Base-by-base conservation (phyloP, 92 coral and sea anemone genomes). In the Epizoanthus fatuus region DNA sequence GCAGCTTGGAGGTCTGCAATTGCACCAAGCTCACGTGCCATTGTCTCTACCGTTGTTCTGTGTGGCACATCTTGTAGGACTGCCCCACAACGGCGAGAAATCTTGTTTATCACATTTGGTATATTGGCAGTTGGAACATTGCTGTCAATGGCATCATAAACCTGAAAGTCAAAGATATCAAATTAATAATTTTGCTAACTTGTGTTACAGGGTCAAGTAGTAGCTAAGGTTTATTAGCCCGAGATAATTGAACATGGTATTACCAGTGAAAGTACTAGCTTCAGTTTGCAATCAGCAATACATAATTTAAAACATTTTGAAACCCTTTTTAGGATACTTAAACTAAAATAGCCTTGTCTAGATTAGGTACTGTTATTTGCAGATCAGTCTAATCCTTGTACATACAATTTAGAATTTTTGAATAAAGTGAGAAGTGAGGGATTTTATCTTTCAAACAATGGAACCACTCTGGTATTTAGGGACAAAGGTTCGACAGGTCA, bases 1-100 rank as follows among this genome's bases (percentile, higher is more conserved):
- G 74, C 74, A 69, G 74, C 74, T 45, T 69, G 74, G 53, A 69
- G 49, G 32, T 38, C 47, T 38, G 74, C 47, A n/a, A 69, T 69
- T 16, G 53, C 49, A 7, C 74, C 74, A n/a, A 32, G 37, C 37
- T 69, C 47, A 15, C 47, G 19, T 42, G 47, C 32, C 22, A 5
- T 25, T 17, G 67, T 62, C 20, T 17, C 47, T 4, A 42, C 47
- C 7, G 32, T 59, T 16, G 64, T n/a, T 22, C 64, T 6, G 64
- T 59, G 64, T 59, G 64, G 64, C 32, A 59, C 32, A 22, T 59
- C 22, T 59, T 59, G 64, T 22, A 59, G 8, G 47, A n/a, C 37
- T 45, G 53, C 32, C 47, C 45, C 49, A 38, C 47, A 38, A 14
- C 29, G 74, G 14, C 15, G 49, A n/a, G 74, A 69, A 38, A 38